phyloP scores from a whole-genome alignment of 2,888 invertebrate genomes.

The Chesias legatella region DNA sequence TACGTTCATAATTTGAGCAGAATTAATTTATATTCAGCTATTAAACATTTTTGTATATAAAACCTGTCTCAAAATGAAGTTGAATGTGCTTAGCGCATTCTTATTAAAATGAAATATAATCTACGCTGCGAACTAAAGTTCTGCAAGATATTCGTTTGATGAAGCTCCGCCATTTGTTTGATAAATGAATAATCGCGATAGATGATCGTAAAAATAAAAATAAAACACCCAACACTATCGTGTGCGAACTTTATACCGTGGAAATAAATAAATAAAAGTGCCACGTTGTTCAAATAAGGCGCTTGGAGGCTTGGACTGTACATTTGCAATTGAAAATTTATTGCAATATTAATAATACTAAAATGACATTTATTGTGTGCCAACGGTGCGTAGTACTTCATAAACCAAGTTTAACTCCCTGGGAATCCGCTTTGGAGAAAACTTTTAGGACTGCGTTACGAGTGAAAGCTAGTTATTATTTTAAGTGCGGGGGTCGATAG shows the following conservation, averaged over 20 bases:
- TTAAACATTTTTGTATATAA: too few relatives aligned
- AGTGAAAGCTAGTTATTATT: constrained; percentile 26
- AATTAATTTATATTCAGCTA: too few relatives aligned
- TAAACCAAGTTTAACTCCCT: constrained; percentile 13
- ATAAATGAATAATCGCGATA: constrained; percentile 57
- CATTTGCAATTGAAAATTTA: constrained; percentile 46
- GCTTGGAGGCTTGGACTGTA: constrained; percentile 38
- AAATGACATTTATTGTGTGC: constrained; percentile 45
- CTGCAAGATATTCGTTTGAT: constrained; percentile 56
- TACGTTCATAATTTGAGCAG: too few relatives aligned
- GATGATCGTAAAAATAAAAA: constrained; percentile 44
- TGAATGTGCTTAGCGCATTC: too few relatives aligned
- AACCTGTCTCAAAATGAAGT: too few relatives aligned
- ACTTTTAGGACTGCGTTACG: constrained; percentile 21
- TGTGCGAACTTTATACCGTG: constrained; percentile 52
- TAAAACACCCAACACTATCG: constrained; percentile 39
- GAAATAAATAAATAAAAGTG: constrained; percentile 58
- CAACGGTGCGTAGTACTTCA: constrained; percentile 25
- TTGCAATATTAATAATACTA: constrained; percentile 50
- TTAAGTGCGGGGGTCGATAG: constrained; percentile 26
- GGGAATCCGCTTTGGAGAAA: too few relatives aligned
- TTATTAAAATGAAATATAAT: constrained; percentile 33
- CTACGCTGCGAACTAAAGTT: constrained; percentile 37
- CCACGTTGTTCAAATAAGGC: constrained; percentile 44
- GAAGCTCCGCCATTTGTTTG: constrained; percentile 63